Evolutionary conservation across 2,888 invertebrate species (phyloP).

Genomic region (Hyposoter didymator): DNA sequence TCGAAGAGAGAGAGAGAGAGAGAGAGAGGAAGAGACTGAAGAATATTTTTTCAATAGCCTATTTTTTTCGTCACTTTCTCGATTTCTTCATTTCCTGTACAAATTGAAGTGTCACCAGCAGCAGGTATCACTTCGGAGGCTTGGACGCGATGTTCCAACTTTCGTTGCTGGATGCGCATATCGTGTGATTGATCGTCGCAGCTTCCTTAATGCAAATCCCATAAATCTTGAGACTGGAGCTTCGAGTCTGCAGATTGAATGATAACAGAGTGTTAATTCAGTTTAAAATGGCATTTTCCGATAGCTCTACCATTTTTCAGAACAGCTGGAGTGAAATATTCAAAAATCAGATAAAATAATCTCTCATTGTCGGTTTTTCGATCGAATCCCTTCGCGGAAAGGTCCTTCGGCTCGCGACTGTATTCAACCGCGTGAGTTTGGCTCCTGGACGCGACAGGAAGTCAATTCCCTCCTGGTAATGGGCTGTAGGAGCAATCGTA

Average conservation of each 20-base stretch:
- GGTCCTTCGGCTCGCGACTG: not conserved
- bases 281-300: not conserved
- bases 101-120: slow-evolving; percentile 57
- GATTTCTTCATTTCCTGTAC: slow-evolving; percentile 48
- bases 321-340: not conserved
- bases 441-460: not conserved
- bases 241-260: not conserved
- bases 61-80: slow-evolving; percentile 27
- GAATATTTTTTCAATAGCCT: not conserved
- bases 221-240: not conserved
- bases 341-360: not conserved
- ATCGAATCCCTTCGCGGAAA: not conserved
- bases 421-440: not conserved
- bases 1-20: slow-evolving; percentile 8
- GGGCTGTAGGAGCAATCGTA: not conserved
- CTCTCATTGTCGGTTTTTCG: not conserved
- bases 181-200: not conserved
- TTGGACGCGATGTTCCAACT: slow-evolving; percentile 13
- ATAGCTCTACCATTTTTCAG: not conserved
- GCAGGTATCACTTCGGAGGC: slow-evolving; percentile 22
- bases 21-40: not conserved
- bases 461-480: slow-evolving; percentile 50
- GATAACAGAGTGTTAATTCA: not conserved
- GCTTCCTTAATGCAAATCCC: not conserved
- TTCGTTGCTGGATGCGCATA: slow-evolving; percentile 8